phyloP scores from a whole-genome alignment of 1,140 invertebrate genomes.

The Diachasma alloeum region DNA sequence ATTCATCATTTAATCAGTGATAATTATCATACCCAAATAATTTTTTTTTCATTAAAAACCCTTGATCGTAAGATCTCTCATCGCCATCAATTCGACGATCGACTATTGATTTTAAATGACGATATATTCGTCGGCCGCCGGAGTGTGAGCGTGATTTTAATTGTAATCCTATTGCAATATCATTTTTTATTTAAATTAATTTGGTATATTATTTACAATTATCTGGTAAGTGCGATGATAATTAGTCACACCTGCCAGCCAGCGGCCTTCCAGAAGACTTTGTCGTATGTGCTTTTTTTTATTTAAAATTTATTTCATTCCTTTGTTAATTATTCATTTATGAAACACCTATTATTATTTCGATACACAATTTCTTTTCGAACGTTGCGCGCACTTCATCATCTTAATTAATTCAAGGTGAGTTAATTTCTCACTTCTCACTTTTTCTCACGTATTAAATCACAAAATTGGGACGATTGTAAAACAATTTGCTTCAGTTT shows the following conservation, averaged over 20 bases:
- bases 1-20: slow-evolving; percentile 35
- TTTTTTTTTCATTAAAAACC: slow-evolving; percentile 8
- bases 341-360: slow-evolving; percentile 14
- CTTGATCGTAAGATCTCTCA: not conserved
- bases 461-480: not conserved
- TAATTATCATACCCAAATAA: slow-evolving; percentile 31
- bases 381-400: slow-evolving; percentile 4
- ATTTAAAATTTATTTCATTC: not conserved
- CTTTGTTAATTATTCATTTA: slow-evolving; percentile 13
- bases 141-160: slow-evolving; percentile 28
- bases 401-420: not conserved
- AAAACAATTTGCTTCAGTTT: not conserved
- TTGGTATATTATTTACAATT: slow-evolving; percentile 54
- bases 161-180: slow-evolving; percentile 56
- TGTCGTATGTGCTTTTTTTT: slow-evolving; percentile 1
- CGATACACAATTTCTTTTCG: slow-evolving; percentile 12
- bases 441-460: not conserved
- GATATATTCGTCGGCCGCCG: slow-evolving; percentile 21
- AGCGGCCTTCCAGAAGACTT: slow-evolving; percentile 52
- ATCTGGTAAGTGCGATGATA: slow-evolving; percentile 39
- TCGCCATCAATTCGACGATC: not conserved
- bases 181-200: slow-evolving; percentile 38
- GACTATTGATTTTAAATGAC: not conserved
- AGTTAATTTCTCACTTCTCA: not conserved
- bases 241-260: slow-evolving; percentile 46